Percentiles rank a stretch among this genome's conserved stretches.
Evolutionary conservation across 2,113 vertebrate genomes (phyloP).

Genomic region (Cricetomys ansorgei): DNA sequence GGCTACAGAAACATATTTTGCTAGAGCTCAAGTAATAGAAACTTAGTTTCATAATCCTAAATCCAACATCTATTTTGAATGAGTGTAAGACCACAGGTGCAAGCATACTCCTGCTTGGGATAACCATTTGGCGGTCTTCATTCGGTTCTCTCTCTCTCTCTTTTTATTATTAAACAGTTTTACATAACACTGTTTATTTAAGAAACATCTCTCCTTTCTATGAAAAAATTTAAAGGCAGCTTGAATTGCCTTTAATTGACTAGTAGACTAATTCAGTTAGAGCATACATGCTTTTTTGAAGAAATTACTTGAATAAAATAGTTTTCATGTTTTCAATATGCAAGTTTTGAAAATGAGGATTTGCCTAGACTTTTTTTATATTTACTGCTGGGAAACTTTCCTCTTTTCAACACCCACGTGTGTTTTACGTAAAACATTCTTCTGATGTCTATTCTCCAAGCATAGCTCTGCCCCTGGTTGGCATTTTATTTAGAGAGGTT

Average conservation of each 20-base stretch:
- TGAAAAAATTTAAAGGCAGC: conserved; percentile 66
- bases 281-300: conserved; percentile 71
- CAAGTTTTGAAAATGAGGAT: conserved; percentile 74
- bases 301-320: conserved; percentile 76
- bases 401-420: conserved; percentile 69
- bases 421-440: not conserved
- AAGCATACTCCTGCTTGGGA: conserved; percentile 71
- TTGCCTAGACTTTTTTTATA: conserved; percentile 75
- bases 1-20: conserved; percentile 80
- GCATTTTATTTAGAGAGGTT: conserved; percentile 24
- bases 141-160: conserved; percentile 47
- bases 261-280: conserved; percentile 73
- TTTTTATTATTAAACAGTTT: conserved; percentile 59
- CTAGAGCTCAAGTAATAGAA: conserved; percentile 89
- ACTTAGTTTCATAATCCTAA: conserved; percentile 79
- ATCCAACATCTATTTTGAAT: conserved; percentile 75
- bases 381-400: conserved; percentile 63
- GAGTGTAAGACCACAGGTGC: conserved; percentile 70
- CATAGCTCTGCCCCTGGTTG: conserved; percentile 67
- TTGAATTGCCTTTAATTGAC: conserved; percentile 69
- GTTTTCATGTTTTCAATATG: conserved; percentile 66
- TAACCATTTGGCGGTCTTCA: conserved; percentile 59
- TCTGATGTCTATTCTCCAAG: conserved; percentile 61
- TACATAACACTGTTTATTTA: conserved; percentile 74
- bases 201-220: conserved; percentile 73